These are phyloP conservation scores for Thamnophis sirtalis DNA, from an alignment of 2,113 vertebrate genomes.

Conservation along the genomic window DNA sequence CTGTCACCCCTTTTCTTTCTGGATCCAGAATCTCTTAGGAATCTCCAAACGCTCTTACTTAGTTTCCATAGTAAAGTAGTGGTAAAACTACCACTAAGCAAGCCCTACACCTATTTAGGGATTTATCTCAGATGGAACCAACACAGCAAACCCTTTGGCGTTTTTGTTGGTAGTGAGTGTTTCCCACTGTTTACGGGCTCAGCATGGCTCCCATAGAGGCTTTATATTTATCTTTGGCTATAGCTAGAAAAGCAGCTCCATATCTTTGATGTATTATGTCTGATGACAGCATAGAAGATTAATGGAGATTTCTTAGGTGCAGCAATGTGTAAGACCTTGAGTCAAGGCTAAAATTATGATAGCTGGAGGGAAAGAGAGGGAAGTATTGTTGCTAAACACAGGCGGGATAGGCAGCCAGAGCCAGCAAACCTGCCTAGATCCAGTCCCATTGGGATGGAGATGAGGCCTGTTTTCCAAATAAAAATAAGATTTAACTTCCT, in stretches of 20 bases:
- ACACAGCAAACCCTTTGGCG: neutral
- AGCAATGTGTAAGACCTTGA: neutral
- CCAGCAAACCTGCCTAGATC: neutral
- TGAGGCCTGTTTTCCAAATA: neutral
- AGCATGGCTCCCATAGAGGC: neutral
- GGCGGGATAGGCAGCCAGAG: neutral
- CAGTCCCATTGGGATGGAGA: neutral
- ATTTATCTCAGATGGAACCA: neutral
- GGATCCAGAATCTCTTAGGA: neutral
- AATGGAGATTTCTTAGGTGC: neutral
- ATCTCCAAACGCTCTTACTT: neutral
- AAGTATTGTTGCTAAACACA: neutral
- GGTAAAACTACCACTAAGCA: neutral
- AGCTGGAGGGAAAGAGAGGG: neutral
- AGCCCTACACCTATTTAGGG: neutral
- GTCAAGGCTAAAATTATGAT: neutral
- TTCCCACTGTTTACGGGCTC: neutral
- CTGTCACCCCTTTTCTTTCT: neutral
- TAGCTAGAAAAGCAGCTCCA: neutral
- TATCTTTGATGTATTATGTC: neutral
- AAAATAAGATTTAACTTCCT: neutral
- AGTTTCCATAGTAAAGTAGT: neutral
- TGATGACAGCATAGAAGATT: neutral
- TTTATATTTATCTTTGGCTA: neutral
- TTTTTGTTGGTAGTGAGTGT: neutral